These are phyloP conservation scores for Pempheris klunzingeri DNA, from an alignment of 2,797 vertebrate genomes.

Conservation along the genomic window DNA sequence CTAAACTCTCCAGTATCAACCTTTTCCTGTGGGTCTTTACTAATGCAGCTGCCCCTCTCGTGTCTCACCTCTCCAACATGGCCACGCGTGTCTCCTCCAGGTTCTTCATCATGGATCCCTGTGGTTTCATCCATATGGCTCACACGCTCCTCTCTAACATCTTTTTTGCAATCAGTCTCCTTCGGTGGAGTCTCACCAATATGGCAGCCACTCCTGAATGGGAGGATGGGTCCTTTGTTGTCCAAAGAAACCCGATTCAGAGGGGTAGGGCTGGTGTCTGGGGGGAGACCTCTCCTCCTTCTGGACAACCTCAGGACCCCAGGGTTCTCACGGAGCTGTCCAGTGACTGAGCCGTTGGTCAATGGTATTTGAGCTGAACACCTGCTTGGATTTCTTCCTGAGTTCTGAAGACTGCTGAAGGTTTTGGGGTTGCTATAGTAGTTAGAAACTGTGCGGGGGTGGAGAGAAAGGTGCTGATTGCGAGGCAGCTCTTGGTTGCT, in stretches of 20 bases:
- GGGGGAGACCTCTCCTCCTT: slow-evolving; percentile 77
- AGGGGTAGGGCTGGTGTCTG: slow-evolving; percentile 54
- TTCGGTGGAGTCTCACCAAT: slow-evolving; percentile 5
- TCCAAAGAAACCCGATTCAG: slow-evolving; percentile 20
- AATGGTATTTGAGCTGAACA: slow-evolving; percentile 23
- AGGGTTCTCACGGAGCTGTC: slow-evolving; percentile 34
- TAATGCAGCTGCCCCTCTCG: slow-evolving; percentile 45
- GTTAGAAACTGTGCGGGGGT: slow-evolving; percentile 27
- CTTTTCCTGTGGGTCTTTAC: slow-evolving; percentile 15
- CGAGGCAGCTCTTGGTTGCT: slow-evolving; percentile 55
- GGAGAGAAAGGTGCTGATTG: slow-evolving; percentile 44
- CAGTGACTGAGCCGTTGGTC: slow-evolving; percentile 27
- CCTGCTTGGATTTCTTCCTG: slow-evolving; percentile 53
- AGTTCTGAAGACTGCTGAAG: slow-evolving; percentile 50
- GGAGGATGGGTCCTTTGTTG: slow-evolving; percentile 6
- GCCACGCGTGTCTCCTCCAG: slow-evolving; percentile 60
- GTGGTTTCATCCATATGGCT: slow-evolving; percentile 45
- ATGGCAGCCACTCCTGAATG: slow-evolving; percentile 5
- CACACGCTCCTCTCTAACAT: slow-evolving; percentile 4
- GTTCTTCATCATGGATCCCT: background rate
- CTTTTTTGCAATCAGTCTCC: background rate
- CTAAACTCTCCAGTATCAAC: slow-evolving; percentile 9
- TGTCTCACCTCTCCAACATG: slow-evolving; percentile 84
- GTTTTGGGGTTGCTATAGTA: slow-evolving; percentile 54
- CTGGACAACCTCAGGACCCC: slow-evolving; percentile 66